These are phyloP conservation scores for Eulimnadia texana DNA, from an alignment of 1,140 invertebrate species.

Conservation along the genomic window DNA sequence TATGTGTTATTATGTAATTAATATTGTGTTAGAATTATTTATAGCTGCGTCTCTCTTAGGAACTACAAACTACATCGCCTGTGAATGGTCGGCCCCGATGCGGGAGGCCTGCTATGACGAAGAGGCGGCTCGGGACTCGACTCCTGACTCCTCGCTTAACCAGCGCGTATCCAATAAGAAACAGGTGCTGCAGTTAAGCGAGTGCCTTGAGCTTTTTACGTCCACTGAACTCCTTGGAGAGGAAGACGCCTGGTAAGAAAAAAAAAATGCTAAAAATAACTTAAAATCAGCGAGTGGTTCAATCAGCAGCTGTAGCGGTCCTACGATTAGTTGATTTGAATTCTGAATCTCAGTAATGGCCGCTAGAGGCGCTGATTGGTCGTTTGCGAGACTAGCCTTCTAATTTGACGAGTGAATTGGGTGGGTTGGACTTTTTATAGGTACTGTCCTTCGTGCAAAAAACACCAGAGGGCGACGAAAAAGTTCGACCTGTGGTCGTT, in stretches of 20 bases:
- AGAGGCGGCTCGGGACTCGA: neutral
- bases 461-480: slow-evolving; percentile 33
- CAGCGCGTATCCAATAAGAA: slow-evolving; percentile 1
- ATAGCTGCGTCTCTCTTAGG: neutral
- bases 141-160: neutral
- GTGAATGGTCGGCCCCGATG: slow-evolving; percentile 5
- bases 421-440: slow-evolving; percentile 1
- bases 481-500: slow-evolving; percentile 32
- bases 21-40: neutral
- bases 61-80: slow-evolving; percentile 2
- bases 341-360: no score
- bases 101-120: slow-evolving; percentile 2
- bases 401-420: no score
- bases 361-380: no score
- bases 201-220: slow-evolving; percentile 38
- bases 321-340: no score
- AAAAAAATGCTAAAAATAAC: no score
- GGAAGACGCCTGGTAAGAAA: slow-evolving; percentile 35
- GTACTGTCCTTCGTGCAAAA: slow-evolving; percentile 27
- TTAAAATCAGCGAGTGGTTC: no score
- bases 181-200: slow-evolving; percentile 17
- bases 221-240: slow-evolving; percentile 34
- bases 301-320: no score
- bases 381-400: no score
- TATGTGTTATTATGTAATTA: no score